A percentile compares a stretch with the other conserved stretches of the same genome.
Conservation (phyloP, 2,797 vertebrate genomes). For the Leptatherina wallacei region DNA sequence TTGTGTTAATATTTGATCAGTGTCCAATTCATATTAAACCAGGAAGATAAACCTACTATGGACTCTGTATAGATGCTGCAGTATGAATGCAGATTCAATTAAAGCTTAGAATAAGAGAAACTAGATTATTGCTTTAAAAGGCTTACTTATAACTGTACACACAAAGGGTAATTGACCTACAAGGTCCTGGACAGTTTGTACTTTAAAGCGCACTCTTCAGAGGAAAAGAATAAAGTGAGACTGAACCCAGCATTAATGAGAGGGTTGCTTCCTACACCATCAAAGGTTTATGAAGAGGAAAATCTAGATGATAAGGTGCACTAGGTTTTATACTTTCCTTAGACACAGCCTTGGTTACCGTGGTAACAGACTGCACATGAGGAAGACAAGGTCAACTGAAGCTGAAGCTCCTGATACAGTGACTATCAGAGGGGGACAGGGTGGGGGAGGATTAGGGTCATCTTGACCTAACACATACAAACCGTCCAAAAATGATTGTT, state of each 20-base stretch:
- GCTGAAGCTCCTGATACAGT: neutral
- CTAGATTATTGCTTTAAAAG: too few species aligned
- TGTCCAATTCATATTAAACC: neutral
- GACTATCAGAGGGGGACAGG: neutral
- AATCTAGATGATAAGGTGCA: neutral
- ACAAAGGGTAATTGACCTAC: too few species aligned
- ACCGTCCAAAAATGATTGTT: neutral
- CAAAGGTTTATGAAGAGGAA: neutral
- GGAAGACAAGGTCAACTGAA: neutral
- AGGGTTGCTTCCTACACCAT: neutral
- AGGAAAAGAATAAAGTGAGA: too few species aligned
- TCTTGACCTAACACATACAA: neutral
- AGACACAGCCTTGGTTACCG: neutral
- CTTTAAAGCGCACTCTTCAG: too few species aligned
- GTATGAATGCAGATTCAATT: neutral
- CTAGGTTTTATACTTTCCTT: neutral
- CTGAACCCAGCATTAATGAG: neutral
- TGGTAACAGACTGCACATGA: neutral
- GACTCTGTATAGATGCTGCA: neutral
- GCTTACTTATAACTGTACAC: too few species aligned
- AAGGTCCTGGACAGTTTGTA: too few species aligned
- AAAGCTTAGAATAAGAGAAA: neutral
- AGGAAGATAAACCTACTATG: neutral
- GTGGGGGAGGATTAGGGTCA: neutral
- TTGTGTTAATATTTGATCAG: neutral